These are phyloP conservation scores for Conus canariensis DNA, from an alignment of 2,888 invertebrate species.

Conservation along the genomic window DNA sequence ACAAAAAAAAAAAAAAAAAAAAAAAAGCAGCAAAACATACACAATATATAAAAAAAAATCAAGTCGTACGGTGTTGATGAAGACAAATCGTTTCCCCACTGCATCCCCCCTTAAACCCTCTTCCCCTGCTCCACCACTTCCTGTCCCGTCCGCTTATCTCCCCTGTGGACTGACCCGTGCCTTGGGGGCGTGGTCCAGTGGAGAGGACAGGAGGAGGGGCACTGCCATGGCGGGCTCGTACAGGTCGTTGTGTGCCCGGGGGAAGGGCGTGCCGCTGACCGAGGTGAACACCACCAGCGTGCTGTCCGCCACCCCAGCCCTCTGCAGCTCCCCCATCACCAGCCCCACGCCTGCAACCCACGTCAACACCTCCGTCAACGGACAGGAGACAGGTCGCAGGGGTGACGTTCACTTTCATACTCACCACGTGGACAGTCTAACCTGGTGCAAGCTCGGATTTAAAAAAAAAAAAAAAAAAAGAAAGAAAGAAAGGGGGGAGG, in stretches of 20 bases:
- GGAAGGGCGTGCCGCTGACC: conserved; percentile 95
- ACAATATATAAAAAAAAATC: background rate
- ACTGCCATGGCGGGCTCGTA: conserved; percentile 90
- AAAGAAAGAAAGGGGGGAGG: too few species aligned
- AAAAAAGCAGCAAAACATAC: too few species aligned
- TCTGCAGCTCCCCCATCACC: conserved; percentile 86
- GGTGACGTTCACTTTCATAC: background rate
- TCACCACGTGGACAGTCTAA: background rate
- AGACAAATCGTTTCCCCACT: too few species aligned
- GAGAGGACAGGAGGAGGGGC: conserved; percentile 90
- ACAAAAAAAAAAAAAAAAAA: too few species aligned
- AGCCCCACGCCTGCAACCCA: conserved; percentile 86
- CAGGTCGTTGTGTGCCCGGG: conserved; percentile 91
- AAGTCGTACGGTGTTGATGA: too few species aligned
- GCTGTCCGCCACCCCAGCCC: conserved; percentile 85
- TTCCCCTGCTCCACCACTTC: background rate
- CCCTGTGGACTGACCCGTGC: conserved; percentile 7
- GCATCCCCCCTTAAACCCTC: background rate
- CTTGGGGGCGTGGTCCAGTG: conserved; percentile 82
- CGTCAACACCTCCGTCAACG: background rate
- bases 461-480: too few species aligned
- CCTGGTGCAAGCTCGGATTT: too few species aligned
- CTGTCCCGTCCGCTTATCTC: background rate
- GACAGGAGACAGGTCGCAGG: too few species aligned
- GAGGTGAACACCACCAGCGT: conserved; percentile 93